Evolutionary conservation across 53 echinoderm and acorn worm species (phyloP).

Genomic region (Patiria pectinifera): DNA sequence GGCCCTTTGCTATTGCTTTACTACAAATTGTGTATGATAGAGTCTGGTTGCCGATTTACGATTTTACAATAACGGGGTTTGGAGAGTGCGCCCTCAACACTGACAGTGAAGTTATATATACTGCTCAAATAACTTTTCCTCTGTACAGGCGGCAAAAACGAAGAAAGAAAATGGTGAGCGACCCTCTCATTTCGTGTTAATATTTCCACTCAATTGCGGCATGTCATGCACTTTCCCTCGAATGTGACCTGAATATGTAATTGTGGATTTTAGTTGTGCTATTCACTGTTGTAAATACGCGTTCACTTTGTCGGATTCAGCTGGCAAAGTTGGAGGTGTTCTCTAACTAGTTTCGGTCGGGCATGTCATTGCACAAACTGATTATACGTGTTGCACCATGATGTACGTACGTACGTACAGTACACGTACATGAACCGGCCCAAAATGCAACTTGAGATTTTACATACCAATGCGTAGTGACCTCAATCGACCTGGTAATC

Average conservation of each 20-base stretch:
- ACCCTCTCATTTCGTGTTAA: background rate
- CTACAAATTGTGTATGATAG: background rate
- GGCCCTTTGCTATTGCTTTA: background rate
- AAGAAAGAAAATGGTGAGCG: constrained; percentile 38
- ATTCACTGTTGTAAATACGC: background rate
- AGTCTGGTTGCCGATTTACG: background rate
- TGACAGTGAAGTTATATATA: constrained; percentile 12
- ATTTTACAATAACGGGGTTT: background rate
- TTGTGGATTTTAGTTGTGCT: background rate
- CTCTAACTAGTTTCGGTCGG: background rate
- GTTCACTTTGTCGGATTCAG: background rate
- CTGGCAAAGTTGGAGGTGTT: constrained; percentile 12
- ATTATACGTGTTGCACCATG: too few relatives aligned
- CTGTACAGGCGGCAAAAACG: constrained; percentile 33
- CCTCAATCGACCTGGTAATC: background rate
- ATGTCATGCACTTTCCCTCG: background rate
- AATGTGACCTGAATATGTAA: too few relatives aligned
- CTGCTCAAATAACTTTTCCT: background rate
- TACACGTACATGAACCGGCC: too few relatives aligned
- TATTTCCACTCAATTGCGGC: background rate
- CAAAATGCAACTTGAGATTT: too few relatives aligned
- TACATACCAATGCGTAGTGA: background rate
- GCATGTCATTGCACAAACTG: background rate
- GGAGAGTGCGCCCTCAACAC: constrained; percentile 28
- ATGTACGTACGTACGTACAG: too few relatives aligned